Base-by-base conservation (phyloP, 2,888 invertebrate genomes). In the Xanthia icteritia region DNA sequence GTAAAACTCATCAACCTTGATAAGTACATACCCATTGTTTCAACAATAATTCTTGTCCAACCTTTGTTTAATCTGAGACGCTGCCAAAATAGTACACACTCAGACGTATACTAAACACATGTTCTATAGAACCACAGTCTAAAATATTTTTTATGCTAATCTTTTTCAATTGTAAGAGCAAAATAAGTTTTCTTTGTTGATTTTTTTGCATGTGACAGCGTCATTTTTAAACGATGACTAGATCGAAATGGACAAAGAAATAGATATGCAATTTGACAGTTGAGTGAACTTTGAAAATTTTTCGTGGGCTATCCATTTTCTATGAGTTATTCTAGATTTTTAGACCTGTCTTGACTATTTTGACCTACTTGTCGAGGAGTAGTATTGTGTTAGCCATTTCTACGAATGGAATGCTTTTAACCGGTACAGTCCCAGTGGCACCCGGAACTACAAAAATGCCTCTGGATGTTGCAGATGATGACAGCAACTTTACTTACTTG, bases 221-320 rank as follows among this genome's bases (percentile, higher is more conserved):
- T 85, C 80, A 76, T 79, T 86, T 81, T 82, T 72, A 31, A 76
- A n/a, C 61, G 65, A 84, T 86, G 85, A 84, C 84, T 88, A 86
- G 89, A 90, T 88, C 83, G 82, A 85, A 80, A 58, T 84, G 86
- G 86, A 90, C 90, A 90, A 90, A 91, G 91, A 90, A 76, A 86
- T 86, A 86, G 86, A 48, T 54, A 83, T 85, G 86, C 92, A 90
- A 87, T 84, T 88, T 74, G 87, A 85, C 86, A 90, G 92, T 92
- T 92, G 91, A 92, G 72, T 92, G 92, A 92, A 82, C 84, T 84
- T 51, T 11, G n/a, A 27, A 23, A 36, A 54, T 39, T 67, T 83
- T 82, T 81, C 81, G n/a, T 64, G n/a, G 23, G 36, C 3, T 63
- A 48, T 65, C 60, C 17, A 39, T 65, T 81, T 73, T 63, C 58